Conservation (phyloP, 2,888 invertebrate genomes). For the Chymomyza fuscimana region DNA sequence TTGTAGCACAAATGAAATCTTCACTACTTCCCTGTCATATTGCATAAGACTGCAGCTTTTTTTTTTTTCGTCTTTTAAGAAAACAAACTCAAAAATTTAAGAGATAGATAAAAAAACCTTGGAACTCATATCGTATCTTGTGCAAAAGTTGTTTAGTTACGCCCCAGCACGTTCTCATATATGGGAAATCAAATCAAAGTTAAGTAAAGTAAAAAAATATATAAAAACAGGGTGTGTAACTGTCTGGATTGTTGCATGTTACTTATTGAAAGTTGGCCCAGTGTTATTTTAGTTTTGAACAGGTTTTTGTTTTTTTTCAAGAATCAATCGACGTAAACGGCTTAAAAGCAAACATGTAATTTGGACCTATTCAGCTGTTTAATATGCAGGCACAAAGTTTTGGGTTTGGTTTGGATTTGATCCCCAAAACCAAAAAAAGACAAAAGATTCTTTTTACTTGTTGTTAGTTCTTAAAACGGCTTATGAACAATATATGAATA, state of each 20-base stretch:
- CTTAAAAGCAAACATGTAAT: background rate
- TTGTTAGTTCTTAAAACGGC: background rate
- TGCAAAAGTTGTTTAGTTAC: slow-evolving; percentile 8
- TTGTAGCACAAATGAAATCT: slow-evolving; percentile 1
- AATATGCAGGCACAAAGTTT: slow-evolving; percentile 46
- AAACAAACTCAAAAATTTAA: background rate
- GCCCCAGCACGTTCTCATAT: slow-evolving; percentile 31
- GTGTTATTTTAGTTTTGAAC: slow-evolving; percentile 51
- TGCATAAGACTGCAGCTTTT: slow-evolving; percentile 13
- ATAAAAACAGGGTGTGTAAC: slow-evolving; percentile 19
- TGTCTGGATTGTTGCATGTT: background rate
- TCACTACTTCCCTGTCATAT: slow-evolving; percentile 23
- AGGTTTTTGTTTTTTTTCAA: slow-evolving; percentile 40
- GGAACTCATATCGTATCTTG: slow-evolving; percentile 2
- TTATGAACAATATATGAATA: background rate
- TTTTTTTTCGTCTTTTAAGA: slow-evolving; percentile 15
- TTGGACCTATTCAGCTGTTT: slow-evolving; percentile 33
- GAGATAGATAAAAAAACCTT: background rate
- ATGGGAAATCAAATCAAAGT: slow-evolving; percentile 41
- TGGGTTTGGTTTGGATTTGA: slow-evolving; percentile 10
- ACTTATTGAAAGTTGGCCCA: background rate
- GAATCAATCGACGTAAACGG: slow-evolving; percentile 8
- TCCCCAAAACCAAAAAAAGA: slow-evolving; percentile 35
- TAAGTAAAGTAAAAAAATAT: background rate
- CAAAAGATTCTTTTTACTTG: slow-evolving; percentile 2